These are phyloP conservation scores for Bolinopsis microptera DNA, from an alignment of 37 sponge, comb jelly and placozoan species.

Conservation along the genomic window DNA sequence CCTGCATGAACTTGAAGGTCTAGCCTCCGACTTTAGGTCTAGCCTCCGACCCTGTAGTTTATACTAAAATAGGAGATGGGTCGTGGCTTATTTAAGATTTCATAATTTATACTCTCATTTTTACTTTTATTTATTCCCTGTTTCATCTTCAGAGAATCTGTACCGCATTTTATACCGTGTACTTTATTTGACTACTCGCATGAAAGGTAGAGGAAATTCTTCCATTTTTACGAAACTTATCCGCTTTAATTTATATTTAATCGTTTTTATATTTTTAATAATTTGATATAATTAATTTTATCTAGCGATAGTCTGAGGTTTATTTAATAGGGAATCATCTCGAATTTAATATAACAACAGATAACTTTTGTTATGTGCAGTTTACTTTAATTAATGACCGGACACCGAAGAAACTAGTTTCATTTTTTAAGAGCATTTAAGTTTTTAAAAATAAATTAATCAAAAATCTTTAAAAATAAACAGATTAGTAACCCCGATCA, in stretches of 20 bases:
- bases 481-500: too few relatives aligned
- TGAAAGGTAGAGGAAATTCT: neutral
- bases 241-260: neutral
- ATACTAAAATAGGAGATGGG: too few relatives aligned
- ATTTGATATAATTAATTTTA: neutral
- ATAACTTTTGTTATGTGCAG: neutral
- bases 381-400: neutral
- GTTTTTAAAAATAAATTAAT: too few relatives aligned
- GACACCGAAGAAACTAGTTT: neutral
- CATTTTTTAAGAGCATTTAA: too few relatives aligned
- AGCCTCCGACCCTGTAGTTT: too few relatives aligned
- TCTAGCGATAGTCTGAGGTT: neutral
- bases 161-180: neutral
- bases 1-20: too few relatives aligned
- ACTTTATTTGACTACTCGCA: neutral
- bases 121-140: neutral
- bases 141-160: neutral
- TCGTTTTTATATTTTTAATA: neutral
- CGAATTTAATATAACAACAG: neutral
- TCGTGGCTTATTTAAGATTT: too few relatives aligned
- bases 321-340: neutral
- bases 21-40: too few relatives aligned
- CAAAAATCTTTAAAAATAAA: too few relatives aligned
- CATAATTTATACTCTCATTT: neutral
- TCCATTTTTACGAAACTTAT: neutral